A percentile compares a stretch with the other conserved stretches of the same genome.
Conservation (phyloP, 1,140 invertebrate genomes). For the Papilio polyxenes region DNA sequence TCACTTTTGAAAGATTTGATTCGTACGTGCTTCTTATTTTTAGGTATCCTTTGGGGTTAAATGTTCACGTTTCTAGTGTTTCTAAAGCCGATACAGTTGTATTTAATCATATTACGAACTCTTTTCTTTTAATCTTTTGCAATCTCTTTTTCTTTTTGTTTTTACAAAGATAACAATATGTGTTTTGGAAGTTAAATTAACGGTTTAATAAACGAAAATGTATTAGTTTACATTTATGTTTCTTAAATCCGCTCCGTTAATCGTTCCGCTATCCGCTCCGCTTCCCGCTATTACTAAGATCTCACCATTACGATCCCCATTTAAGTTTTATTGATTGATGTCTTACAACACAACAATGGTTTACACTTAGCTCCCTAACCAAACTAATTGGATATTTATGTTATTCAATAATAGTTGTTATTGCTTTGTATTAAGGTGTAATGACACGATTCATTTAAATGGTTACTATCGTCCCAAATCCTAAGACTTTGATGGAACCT, state of each 20-base stretch:
- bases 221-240: too few species aligned
- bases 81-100: too few species aligned
- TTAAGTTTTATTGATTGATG: slow-evolving; percentile 70
- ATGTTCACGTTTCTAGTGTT: too few species aligned
- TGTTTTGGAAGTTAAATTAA: too few species aligned
- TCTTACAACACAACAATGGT: slow-evolving; percentile 46
- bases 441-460: background rate
- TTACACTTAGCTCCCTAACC: slow-evolving; percentile 36
- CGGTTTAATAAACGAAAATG: too few species aligned
- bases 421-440: slow-evolving; percentile 8
- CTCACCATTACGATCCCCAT: slow-evolving; percentile 48
- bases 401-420: slow-evolving; percentile 31
- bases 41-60: too few species aligned
- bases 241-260: background rate
- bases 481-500: background rate
- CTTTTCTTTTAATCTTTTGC: too few species aligned
- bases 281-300: background rate
- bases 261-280: slow-evolving; percentile 12
- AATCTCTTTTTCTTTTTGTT: too few species aligned
- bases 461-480: slow-evolving; percentile 3
- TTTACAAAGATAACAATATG: too few species aligned
- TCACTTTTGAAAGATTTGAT: too few species aligned
- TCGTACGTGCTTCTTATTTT: too few species aligned
- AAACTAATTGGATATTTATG: slow-evolving; percentile 16
- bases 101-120: too few species aligned